Percentiles rank a stretch among this genome's conserved stretches.
Conservation (phyloP, 2,797 vertebrate genomes). For the Aerospiza tachiro region DNA sequence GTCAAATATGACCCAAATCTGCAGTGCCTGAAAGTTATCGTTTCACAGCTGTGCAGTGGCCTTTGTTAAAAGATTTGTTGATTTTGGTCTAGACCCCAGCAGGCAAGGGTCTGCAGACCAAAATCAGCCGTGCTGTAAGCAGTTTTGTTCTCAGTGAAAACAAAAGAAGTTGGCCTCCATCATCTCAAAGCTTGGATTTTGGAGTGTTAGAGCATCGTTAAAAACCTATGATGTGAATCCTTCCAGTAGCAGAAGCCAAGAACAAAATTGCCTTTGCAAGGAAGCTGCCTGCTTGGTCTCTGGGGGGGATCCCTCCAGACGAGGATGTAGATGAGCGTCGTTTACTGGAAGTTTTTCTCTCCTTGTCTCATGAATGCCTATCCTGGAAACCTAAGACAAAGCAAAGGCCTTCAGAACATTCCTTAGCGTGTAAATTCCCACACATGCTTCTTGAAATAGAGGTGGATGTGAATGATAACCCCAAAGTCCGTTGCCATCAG, state of each 20-base stretch:
- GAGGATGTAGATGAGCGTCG: fast-evolving
- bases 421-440: not conserved
- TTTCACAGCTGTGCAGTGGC: constrained; percentile 25
- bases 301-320: not conserved
- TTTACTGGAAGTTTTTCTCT: not conserved
- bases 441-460: not conserved
- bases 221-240: not conserved
- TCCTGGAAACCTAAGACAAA: not conserved
- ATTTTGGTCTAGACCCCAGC: not conserved
- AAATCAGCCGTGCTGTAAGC: not conserved
- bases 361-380: not conserved
- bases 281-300: not conserved
- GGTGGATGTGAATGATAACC: not conserved
- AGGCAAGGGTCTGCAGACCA: not conserved
- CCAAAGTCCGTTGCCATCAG: not conserved
- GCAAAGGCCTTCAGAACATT: not conserved
- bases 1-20: constrained; percentile 48
- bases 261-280: not conserved
- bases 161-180: not conserved
- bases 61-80: constrained; percentile 27
- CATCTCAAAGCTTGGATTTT: not conserved
- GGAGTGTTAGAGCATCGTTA: not conserved
- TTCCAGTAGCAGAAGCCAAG: not conserved
- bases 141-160: not conserved
- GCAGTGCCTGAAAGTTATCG: not conserved